Base-by-base conservation (phyloP, 2,797 vertebrate genomes). In the Lophius americanus region DNA sequence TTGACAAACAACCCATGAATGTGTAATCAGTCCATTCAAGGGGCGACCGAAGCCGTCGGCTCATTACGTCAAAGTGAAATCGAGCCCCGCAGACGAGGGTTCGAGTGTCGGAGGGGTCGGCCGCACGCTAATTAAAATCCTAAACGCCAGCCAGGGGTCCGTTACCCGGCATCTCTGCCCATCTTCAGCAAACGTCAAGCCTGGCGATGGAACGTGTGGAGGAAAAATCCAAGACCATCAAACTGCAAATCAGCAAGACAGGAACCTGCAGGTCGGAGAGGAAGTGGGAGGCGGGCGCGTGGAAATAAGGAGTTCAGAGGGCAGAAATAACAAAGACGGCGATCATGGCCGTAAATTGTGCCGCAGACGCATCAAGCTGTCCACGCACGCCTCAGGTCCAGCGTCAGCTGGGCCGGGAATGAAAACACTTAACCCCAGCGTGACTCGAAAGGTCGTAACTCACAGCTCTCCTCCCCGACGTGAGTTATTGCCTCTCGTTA, bases 391-490 rank as follows among this genome's bases (percentile, higher is more conserved):
- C 67, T 81, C 59, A 77, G 81, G 79, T 85, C 62, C 55, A 84
- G 79, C 72, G 81, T 84, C 84, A 84, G 81, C 75, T 83, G 76
- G 84, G 85, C 76, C 48, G 74, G 83, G 73, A 86, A 88, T 85
- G 88, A 90, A 92, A 90, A 86, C 86, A 89, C 85, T 90, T 87
- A 85, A 87, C 85, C 81, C 75, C 64, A 50, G 49, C 58, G 2
- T 52, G 72, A 58, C 82, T 74, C 49, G 36, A 80, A 81, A 82
- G 73, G 79, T 87, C 80, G 56, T 90, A 90, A 91, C 78, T 91
- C 86, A 88, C 46, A 70, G 12, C 71, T 70, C 63, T 68, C 33
- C 3, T 36, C 76, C 43, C 60, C 51, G 72, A 85, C 76, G 75
- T 83, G 85, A 89, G 67, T 88, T 85, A 89, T 54, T 12, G 79